Evolutionary conservation across 2,888 invertebrate species (phyloP), one percentile per base, ranked within the genome.

Genomic region (Cataglyphis altisquamis): DNA sequence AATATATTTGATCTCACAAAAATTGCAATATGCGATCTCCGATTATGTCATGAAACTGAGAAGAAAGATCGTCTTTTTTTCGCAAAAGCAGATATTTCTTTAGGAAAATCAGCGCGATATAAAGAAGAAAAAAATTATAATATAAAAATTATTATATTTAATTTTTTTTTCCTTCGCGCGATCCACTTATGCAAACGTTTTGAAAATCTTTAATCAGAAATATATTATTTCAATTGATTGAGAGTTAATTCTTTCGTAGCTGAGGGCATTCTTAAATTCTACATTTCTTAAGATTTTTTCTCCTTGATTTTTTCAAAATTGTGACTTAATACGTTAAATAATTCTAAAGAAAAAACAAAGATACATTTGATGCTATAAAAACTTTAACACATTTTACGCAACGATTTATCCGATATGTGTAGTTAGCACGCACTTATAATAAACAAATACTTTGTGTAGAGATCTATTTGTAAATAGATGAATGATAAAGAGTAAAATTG

Each of bases 1-100:
- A 29, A 55, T 39, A 48, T 48, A 55, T 68, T 68, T 77, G 68
- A 68, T 52, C 55, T 55, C 55, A 29, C n/a, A 39, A 68, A 41
- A 68, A 55, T 55, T 55, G 64, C 68, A 55, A 55, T n/a, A 15
- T 45, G 32, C 25, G 25, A 77, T 77, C n/a, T 55, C 39, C n/a
- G 68, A 77, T 55, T 21, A 10, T 15, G 6, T 32, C 29, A 62
- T 41, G 45, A 45, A 74, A 45, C 73, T 62, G 6, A 39, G 9
- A 63, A 0, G 57, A 29, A 45, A 45, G 15, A 29, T 3, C 73
- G 32, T 55, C 25, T 68, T 67, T 62, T 29, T 25, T 18, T 36
- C 45, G 36, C 45, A 64, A 62, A 66, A 63, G 10, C 9, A 18
- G n/a, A 63, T 29, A 32, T 29, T 55, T 25, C 66, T n/a, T n/a